Conservation (phyloP, 37 sponge, comb jelly and placozoan genomes). For the Eunapius fragilis region DNA sequence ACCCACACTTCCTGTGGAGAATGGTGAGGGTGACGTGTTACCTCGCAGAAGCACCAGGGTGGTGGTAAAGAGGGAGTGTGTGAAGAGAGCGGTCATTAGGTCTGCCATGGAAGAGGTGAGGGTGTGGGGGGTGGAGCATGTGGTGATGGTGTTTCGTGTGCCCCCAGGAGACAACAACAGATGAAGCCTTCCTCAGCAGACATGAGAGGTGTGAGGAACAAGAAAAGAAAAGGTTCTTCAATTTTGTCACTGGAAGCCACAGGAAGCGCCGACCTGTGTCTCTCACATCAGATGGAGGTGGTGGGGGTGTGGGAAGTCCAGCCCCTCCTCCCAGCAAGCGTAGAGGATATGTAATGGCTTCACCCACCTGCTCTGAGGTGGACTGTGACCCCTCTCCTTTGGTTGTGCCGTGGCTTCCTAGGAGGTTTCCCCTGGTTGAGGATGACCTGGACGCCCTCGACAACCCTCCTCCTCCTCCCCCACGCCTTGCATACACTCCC, state of each 20-base stretch:
- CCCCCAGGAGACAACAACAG: conserved; percentile 21
- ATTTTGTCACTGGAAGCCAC: conserved; percentile 57
- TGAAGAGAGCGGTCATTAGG: background rate
- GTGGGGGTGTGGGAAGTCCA: background rate
- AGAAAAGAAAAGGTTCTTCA: conserved; percentile 62
- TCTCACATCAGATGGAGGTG: background rate
- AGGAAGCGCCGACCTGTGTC: conserved; percentile 29
- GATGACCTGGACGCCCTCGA: conserved; percentile 18
- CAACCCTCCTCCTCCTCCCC: conserved; percentile 53
- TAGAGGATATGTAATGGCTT: background rate
- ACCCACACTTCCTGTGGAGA: background rate
- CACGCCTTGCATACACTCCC: conserved; percentile 8
- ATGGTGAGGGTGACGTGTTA: too few species aligned
- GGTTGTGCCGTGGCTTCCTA: conserved; percentile 53
- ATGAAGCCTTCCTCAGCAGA: conserved; percentile 20
- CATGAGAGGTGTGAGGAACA: conserved; percentile 55
- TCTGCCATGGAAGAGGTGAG: background rate
- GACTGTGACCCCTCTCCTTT: background rate
- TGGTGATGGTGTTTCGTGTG: too few species aligned
- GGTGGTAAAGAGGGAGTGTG: background rate
- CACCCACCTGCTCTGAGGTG: background rate
- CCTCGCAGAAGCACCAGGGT: too few species aligned
- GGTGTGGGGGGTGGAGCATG: background rate
- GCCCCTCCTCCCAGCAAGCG: background rate
- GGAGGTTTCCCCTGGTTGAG: conserved; percentile 46